Conservation (phyloP, 2,888 invertebrate species). For the Zootermopsis nevadensis region DNA sequence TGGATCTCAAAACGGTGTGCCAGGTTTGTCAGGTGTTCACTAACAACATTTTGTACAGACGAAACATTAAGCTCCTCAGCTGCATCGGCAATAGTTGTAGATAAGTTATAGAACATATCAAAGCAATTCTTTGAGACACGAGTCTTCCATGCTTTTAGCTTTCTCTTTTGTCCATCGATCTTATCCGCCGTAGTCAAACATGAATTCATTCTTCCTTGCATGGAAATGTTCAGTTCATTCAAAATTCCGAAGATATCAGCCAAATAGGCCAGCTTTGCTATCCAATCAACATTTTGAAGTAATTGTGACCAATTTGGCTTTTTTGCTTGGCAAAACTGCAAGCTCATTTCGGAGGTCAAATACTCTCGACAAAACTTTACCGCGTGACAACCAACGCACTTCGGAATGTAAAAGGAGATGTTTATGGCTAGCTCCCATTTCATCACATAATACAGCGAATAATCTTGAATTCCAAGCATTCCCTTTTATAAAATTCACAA, state of each 20-base stretch:
- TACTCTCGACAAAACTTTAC: background rate
- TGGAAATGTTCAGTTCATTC: constrained; percentile 2
- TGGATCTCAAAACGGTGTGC: too few relatives aligned
- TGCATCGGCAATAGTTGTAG: too few relatives aligned
- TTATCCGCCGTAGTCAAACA: too few relatives aligned
- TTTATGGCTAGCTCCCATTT: constrained; percentile 8
- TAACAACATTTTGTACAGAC: too few relatives aligned
- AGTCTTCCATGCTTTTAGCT: too few relatives aligned
- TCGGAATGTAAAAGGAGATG: constrained; percentile 16
- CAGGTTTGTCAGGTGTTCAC: too few relatives aligned
- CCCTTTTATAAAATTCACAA: constrained; percentile 4
- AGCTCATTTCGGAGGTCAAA: background rate
- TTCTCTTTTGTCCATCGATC: too few relatives aligned
- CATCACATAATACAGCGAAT: constrained; percentile 11
- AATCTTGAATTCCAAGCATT: constrained; percentile 13
- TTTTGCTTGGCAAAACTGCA: background rate
- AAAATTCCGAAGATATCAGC: background rate
- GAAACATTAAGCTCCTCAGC: too few relatives aligned
- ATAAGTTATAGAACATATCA: too few relatives aligned
- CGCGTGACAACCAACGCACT: background rate
- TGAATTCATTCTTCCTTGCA: too few relatives aligned
- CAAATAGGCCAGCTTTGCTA: background rate
- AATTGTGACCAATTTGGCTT: background rate
- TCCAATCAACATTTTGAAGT: background rate
- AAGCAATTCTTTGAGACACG: too few relatives aligned